phyloP scores from a whole-genome alignment of 2,113 vertebrate genomes.

The Bubo scandiacus region DNA sequence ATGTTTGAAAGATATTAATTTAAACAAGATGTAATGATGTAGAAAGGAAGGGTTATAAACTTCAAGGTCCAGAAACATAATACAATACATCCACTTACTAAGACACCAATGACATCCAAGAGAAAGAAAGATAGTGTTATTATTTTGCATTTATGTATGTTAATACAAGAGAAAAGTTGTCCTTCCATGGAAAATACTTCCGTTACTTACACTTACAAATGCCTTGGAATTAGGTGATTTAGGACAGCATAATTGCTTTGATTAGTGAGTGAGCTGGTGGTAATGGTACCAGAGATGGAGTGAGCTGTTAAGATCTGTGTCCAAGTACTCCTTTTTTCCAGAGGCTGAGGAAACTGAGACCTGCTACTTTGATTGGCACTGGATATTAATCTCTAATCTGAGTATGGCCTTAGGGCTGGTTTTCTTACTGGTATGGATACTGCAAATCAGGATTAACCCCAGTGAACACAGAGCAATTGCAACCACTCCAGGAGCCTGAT shows the following conservation, averaged over 20 bases:
- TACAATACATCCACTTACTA: constrained; percentile 66
- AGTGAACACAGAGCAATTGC: not conserved
- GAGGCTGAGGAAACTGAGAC: not conserved
- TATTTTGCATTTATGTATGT: constrained; percentile 40
- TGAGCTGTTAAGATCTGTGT: not conserved
- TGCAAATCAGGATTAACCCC: not conserved
- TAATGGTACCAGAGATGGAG: not conserved
- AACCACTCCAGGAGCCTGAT: not conserved
- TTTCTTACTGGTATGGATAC: not conserved
- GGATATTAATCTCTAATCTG: not conserved
- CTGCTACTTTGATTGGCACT: not conserved
- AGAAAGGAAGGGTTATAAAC: constrained; percentile 61
- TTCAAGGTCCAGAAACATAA: constrained; percentile 51
- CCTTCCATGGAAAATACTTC: constrained; percentile 28
- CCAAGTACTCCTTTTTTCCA: not conserved
- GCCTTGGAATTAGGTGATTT: not conserved
- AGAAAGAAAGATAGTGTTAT: constrained; percentile 68
- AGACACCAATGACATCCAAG: constrained; percentile 66
- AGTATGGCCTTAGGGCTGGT: not conserved
- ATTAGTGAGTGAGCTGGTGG: not conserved
- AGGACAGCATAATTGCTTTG: not conserved
- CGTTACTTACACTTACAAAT: constrained; percentile 11
- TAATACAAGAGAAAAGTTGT: constrained; percentile 10
- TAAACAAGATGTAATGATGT: constrained; percentile 61
- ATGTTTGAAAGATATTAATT: constrained; percentile 60